Base-by-base conservation (phyloP, 64 coral and sea anemone species). In the Dendronephthya gigantea region DNA sequence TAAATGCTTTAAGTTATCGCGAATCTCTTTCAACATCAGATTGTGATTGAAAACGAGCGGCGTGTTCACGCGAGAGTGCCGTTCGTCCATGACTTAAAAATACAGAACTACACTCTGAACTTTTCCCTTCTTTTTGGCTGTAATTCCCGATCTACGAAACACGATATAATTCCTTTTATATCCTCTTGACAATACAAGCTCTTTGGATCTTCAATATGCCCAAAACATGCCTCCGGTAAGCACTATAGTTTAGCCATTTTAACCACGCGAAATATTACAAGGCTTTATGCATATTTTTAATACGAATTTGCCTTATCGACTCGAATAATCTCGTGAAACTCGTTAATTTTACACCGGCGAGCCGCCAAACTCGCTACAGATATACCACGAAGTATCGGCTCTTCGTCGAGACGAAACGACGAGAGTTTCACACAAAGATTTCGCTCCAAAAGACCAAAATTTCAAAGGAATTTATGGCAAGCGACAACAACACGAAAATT, bases 1-100 rank as follows among this genome's bases (percentile, higher is more conserved):
- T 15, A 79, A 34, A 79, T 79, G 72, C 36, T 34, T 79, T 36
- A 79, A 39, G 36, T 79, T 79, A 39, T 79, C 72, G 36, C 72
- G 72, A 39, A 79, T 79, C 31, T 79, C 72, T 39, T 79, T 79
- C 13, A 79, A 29, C 72, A 79, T 79, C 17, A 28, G 7, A 79
- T 79, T 34, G 16, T 79, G 72, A 19, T 79, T 79, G 13, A 36
- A 79, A 79, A 79, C 72, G 30, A 79, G 11, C 36, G 72, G 72
- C n/a, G 72, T 39, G 15, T 79, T 1, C 12, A 39, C 36, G n/a
- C 15, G 30, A 9, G 19, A 12, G 34, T 30, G 72, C 14, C 36
- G 72, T 33, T 79, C 55, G 7, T 19, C 55, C 55, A 62, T 62
- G 55, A 22, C 7, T 3, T 7, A 62, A 62, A 62, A 62, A n/a